A percentile compares a stretch with the other conserved stretches of the same genome.
These are phyloP conservation scores for Cacoxenus indagator DNA, from an alignment of 2,888 invertebrate species.

Conservation along the genomic window DNA sequence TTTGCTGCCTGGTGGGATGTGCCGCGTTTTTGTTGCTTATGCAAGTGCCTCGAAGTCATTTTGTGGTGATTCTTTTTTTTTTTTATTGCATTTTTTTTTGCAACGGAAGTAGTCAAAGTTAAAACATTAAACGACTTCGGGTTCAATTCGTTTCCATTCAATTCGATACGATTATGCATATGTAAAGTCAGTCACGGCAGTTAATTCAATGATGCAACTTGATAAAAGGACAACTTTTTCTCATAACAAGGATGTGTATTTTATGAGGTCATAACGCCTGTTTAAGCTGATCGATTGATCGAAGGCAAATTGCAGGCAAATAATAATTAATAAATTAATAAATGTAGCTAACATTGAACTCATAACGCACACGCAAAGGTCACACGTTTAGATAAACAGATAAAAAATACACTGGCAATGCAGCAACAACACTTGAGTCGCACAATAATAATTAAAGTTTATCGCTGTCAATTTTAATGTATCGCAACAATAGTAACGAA, in stretches of 20 bases:
- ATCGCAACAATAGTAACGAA: background rate
- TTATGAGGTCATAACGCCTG: background rate
- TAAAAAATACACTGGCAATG: too few relatives aligned
- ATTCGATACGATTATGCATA: background rate
- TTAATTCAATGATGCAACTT: conserved; percentile 47
- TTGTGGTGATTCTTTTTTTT: background rate
- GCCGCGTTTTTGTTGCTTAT: background rate
- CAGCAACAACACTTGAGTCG: background rate
- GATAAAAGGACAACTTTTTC: background rate
- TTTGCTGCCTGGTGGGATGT: background rate
- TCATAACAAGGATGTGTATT: background rate
- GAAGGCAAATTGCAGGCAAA: background rate
- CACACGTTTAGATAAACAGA: background rate
- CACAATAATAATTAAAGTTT: conserved; percentile 7
- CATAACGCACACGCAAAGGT: background rate
- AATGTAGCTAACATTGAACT: background rate
- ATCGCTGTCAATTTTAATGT: conserved; percentile 18
- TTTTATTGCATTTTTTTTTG: background rate
- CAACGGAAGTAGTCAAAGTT: background rate
- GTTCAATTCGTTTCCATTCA: too few relatives aligned
- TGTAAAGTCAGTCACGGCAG: conserved; percentile 54
- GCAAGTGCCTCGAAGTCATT: background rate
- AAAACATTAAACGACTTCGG: too few relatives aligned
- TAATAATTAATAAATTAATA: background rate
- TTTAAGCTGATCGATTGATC: background rate